Evolutionary conservation across 92 coral and sea anemone species (phyloP).

Genomic region (Montipora capitata): DNA sequence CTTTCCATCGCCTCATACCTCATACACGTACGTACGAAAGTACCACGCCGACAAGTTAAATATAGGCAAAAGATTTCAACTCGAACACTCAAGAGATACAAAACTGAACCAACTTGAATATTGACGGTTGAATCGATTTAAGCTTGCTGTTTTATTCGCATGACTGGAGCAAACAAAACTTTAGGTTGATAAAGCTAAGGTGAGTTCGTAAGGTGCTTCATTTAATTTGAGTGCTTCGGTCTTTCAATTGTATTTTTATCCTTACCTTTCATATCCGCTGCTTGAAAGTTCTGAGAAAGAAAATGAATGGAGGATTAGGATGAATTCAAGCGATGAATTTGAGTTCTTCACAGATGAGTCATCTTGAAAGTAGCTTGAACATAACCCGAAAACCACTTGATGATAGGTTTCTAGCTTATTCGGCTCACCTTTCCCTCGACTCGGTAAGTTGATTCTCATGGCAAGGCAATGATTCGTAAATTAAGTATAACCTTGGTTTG

Average conservation of each 20-base stretch:
- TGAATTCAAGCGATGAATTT: not conserved
- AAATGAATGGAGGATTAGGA: not conserved
- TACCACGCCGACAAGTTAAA: constrained; percentile 33
- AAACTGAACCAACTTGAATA: not conserved
- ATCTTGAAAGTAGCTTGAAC: not conserved
- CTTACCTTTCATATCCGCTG: constrained; percentile 81
- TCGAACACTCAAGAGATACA: constrained; percentile 20
- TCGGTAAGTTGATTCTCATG: constrained; percentile 47
- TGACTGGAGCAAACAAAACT: not conserved
- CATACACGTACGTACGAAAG: constrained; percentile 43
- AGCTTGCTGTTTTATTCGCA: not conserved
- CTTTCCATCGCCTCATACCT: not conserved
- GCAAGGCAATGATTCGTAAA: not conserved
- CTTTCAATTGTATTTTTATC: too few relatives aligned
- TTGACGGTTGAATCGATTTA: not conserved
- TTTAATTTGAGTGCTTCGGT: too few relatives aligned
- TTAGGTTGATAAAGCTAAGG: too few relatives aligned
- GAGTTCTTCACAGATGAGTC: not conserved
- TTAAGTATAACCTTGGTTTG: not conserved
- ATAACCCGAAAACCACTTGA: not conserved
- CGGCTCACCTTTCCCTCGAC: constrained; percentile 51
- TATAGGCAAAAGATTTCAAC: constrained; percentile 2
- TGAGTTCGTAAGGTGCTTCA: too few relatives aligned
- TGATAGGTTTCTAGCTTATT: not conserved
- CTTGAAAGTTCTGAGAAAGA: constrained; percentile 22